Evolutionary conservation across 1,140 invertebrate species (phyloP), one percentile per base, ranked within the genome.

Genomic region (Drosophila leontia): DNA sequence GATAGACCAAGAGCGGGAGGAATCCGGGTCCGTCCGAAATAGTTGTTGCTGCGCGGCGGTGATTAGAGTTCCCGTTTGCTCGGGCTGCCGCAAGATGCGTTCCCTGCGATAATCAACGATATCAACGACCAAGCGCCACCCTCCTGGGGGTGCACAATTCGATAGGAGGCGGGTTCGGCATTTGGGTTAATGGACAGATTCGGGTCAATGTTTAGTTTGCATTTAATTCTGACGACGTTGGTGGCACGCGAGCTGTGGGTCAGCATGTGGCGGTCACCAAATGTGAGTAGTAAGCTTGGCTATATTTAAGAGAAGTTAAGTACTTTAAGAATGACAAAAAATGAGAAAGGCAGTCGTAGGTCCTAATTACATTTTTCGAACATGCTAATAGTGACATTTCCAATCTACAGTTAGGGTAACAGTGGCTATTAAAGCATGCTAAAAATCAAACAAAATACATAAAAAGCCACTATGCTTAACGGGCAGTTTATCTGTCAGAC

Each of bases 141-240:
- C 45, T 51, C 51, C 48, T 44, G 44, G 68, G 65, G 61, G 48
- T 63, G 69, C 75, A 65, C 70, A 79, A 56, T 84, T 76, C 71
- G 69, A 67, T 75, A n/a, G 75, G 42, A 62, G 19, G 53, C 65
- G 67, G 51, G 51, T 57, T 51, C 50, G 71, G 53, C 45, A 69
- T 82, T 85, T 83, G 58, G 84, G 77, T 78, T 78, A 83, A 88
- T 83, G 80, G 80, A 80, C 77, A 88, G 63, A 87, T 83, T 84
- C 76, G 64, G 80, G 84, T 83, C 80, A 87, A 86, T 86, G 82
- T 82, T 86, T 86, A 76, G 82, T 82, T 82, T 78, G 78, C 82
- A 86, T 78, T 86, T 86, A 35, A 53, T 64, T 53, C 37, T 29
- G 59, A 34, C 45, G 26, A 37, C 26, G 15, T 23, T 29, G 19